phyloP scores from a whole-genome alignment of 1,140 invertebrate genomes.

The Lordiphosa collinella region DNA sequence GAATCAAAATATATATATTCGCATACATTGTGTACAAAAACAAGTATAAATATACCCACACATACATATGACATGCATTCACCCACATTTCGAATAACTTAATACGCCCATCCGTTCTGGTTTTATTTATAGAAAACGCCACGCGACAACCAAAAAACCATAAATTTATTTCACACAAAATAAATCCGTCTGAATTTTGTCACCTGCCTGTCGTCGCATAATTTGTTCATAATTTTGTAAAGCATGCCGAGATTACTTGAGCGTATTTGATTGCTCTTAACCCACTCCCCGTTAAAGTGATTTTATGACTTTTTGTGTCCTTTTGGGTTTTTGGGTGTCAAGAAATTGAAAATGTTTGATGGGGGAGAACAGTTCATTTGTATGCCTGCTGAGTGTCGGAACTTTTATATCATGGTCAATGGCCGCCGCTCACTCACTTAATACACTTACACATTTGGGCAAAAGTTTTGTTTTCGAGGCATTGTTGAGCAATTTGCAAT shows the following conservation, averaged over 20 bases:
- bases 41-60: neutral
- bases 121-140: conserved; percentile 21
- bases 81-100: conserved; percentile 2
- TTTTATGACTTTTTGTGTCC: conserved; percentile 51
- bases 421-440: conserved; percentile 8
- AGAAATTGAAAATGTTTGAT: conserved; percentile 50
- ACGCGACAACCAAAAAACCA: conserved; percentile 15
- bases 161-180: conserved; percentile 32
- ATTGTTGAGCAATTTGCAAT: conserved; percentile 33
- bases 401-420: no score
- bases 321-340: conserved; percentile 16
- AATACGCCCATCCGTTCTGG: conserved; percentile 11
- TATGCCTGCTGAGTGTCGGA: conserved; percentile 46
- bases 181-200: conserved; percentile 53
- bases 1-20: neutral
- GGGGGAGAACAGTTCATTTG: conserved; percentile 37
- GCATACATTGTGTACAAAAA: no score
- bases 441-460: conserved; percentile 55
- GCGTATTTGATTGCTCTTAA: conserved; percentile 16
- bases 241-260: conserved; percentile 12
- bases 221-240: conserved; percentile 50
- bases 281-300: conserved; percentile 22
- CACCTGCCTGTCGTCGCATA: conserved; percentile 52
- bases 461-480: conserved; percentile 24
- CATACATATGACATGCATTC: neutral